A percentile compares a stretch with the other conserved stretches of the same genome.
These are phyloP conservation scores for Macquaria ambigua DNA, from an alignment of 2,113 vertebrate species.

Conservation along the genomic window DNA sequence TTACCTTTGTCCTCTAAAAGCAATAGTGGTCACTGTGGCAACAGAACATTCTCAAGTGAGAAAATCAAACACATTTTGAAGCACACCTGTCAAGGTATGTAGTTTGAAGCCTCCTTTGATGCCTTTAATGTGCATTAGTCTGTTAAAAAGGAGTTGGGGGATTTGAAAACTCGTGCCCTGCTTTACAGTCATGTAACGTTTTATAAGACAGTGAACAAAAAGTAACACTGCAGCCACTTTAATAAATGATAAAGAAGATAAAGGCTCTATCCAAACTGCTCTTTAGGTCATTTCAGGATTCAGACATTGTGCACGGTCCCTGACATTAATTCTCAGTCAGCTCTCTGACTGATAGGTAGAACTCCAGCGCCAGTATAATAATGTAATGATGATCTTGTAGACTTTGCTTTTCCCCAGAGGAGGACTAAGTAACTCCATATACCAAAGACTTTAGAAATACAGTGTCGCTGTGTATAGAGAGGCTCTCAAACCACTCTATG, in stretches of 20 bases:
- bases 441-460: background rate
- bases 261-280: background rate
- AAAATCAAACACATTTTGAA: background rate
- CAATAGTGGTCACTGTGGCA: background rate
- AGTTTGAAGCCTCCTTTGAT: background rate
- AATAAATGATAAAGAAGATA: background rate
- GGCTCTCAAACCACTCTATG: background rate
- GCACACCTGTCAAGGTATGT: background rate
- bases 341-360: background rate
- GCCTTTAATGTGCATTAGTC: background rate
- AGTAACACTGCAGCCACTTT: background rate
- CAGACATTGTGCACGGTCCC: background rate
- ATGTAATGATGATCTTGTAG: background rate
- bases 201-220: constrained; percentile 2
- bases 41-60: background rate
- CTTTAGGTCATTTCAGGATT: constrained; percentile 6
- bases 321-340: constrained; percentile 1
- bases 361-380: background rate
- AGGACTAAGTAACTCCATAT: background rate
- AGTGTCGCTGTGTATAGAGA: background rate
- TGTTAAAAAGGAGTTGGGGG: background rate
- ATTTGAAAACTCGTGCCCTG: background rate
- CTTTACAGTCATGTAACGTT: background rate
- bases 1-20: constrained; percentile 10
- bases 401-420: constrained; percentile 11